phyloP scores from a whole-genome alignment of 2,113 vertebrate genomes.

The mouse (Mus musculus) region DNA sequence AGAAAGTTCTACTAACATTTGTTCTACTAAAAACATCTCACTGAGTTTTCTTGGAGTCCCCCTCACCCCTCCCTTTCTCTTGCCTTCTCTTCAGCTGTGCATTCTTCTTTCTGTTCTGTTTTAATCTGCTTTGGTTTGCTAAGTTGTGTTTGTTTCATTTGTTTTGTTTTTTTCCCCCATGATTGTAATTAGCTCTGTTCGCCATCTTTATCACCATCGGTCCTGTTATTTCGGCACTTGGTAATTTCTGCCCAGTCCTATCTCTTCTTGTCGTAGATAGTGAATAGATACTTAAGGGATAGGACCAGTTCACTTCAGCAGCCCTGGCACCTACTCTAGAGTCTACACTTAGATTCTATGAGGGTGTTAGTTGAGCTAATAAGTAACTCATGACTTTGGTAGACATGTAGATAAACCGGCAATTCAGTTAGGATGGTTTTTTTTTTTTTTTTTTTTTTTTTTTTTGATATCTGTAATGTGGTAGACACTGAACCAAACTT shows the following conservation, averaged over 20 bases:
- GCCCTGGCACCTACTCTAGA: not conserved
- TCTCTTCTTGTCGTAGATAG: not conserved
- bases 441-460: not conserved
- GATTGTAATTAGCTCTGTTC: not conserved
- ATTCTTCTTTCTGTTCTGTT: not conserved
- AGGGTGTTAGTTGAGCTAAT: conserved; percentile 29
- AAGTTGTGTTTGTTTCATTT: not conserved
- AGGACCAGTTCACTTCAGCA: not conserved
- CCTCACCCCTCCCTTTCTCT: not conserved
- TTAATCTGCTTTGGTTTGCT: not conserved
- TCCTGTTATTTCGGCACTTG: not conserved
- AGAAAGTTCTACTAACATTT: not conserved
- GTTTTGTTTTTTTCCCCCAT: not conserved
- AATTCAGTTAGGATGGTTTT: not conserved
- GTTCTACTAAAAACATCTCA: not conserved
- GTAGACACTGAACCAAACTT: not conserved
- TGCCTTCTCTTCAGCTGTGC: not conserved
- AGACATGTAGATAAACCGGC: not conserved
- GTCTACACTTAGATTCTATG: not conserved
- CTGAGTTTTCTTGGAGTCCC: not conserved
- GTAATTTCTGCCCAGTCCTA: not conserved
- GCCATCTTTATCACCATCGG: not conserved
- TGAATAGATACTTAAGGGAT: not conserved
- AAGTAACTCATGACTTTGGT: conserved; percentile 29
- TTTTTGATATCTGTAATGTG: not conserved